Conservation (phyloP, 2,888 invertebrate genomes). For the Acronicta aceris region DNA sequence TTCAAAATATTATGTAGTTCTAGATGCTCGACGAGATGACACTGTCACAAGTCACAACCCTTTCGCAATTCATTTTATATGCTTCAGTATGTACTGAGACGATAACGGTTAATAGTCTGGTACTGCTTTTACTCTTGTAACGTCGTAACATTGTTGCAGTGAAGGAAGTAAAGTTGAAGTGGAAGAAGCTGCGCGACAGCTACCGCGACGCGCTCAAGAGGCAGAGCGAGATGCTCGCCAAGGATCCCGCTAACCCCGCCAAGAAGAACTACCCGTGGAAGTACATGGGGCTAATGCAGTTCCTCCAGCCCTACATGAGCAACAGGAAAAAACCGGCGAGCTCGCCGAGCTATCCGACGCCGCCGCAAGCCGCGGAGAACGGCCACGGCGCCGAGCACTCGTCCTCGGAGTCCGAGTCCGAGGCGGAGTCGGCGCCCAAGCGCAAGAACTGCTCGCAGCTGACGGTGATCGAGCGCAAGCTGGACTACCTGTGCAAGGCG, state of each 20-base stretch:
- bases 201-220: slow-evolving; percentile 85
- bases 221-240: slow-evolving; percentile 78
- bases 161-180: slow-evolving; percentile 83
- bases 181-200: slow-evolving; percentile 85
- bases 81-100: neutral
- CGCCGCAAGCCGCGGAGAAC: slow-evolving; percentile 37
- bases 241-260: slow-evolving; percentile 64
- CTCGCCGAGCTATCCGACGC: slow-evolving; percentile 56
- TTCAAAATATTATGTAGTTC: neutral
- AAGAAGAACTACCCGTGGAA: slow-evolving; percentile 82
- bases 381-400: slow-evolving; percentile 52
- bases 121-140: neutral
- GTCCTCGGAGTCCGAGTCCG: slow-evolving; percentile 60
- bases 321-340: slow-evolving; percentile 76
- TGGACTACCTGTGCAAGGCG: slow-evolving; percentile 74
- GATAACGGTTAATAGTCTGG: neutral
- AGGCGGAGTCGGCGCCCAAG: slow-evolving; percentile 63
- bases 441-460: slow-evolving; percentile 68
- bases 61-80: neutral
- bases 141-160: slow-evolving; percentile 69
- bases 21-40: neutral
- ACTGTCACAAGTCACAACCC: too few relatives aligned
- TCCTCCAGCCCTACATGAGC: slow-evolving; percentile 85
- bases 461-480: slow-evolving; percentile 71
- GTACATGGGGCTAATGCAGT: slow-evolving; percentile 83